Evolutionary conservation across 2,797 vertebrate species (phyloP).

Genomic region (Enteromius viviparus): DNA sequence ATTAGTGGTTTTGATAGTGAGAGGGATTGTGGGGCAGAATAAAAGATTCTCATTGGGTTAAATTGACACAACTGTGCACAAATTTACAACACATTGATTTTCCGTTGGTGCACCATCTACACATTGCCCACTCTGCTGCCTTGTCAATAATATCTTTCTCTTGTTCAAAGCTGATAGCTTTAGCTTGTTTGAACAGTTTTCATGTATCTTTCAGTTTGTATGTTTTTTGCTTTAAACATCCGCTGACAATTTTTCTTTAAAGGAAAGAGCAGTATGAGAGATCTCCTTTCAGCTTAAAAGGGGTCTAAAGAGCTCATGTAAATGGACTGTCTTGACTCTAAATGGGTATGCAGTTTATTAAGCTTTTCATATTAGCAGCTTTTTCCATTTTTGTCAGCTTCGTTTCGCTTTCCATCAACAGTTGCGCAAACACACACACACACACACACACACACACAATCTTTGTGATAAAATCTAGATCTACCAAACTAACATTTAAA

Average conservation of each 20-base stretch:
- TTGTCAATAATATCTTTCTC: constrained; percentile 44
- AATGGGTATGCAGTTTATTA: constrained; percentile 28
- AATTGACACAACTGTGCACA: constrained; percentile 25
- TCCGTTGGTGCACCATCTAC: not conserved
- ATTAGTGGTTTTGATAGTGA: constrained; percentile 22
- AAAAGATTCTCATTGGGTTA: constrained; percentile 34
- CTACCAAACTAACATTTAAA: constrained; percentile 4
- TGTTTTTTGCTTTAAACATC: not conserved
- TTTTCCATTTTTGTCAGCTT: constrained; percentile 34
- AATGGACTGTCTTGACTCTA: constrained; percentile 28
- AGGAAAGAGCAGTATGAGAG: not conserved
- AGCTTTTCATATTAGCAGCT: constrained; percentile 27
- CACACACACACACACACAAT: not conserved
- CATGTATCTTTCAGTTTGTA: not conserved
- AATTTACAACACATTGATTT: constrained; percentile 43
- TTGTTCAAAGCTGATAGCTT: constrained; percentile 4
- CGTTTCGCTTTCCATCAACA: constrained; percentile 9
- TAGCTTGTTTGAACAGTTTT: not conserved
- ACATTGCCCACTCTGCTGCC: constrained; percentile 47
- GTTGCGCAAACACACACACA: not conserved
- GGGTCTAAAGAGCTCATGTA: constrained; percentile 28
- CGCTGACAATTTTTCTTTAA: constrained; percentile 19
- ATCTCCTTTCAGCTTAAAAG: constrained; percentile 31
- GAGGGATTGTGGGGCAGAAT: constrained; percentile 36
- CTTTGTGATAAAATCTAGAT: not conserved